Conservation (phyloP, 2,797 vertebrate species). For the Alosa sapidissima region DNA sequence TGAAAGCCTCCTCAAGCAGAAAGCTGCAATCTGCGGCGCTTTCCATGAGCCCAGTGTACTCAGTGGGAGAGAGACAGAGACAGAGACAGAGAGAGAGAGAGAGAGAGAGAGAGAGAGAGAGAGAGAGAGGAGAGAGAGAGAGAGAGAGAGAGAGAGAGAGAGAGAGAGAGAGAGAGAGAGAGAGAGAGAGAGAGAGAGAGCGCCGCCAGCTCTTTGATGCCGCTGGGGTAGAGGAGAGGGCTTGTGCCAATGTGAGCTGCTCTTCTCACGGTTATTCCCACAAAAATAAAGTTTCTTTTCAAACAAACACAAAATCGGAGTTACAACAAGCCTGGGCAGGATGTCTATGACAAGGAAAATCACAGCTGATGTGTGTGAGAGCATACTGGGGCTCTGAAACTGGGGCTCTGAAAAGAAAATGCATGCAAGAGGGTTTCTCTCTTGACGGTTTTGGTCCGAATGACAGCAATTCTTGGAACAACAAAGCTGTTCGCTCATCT, state of each 20-base stretch:
- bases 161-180: too few species aligned
- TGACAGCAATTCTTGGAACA: too few species aligned
- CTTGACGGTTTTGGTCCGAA: not conserved
- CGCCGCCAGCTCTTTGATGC: not conserved
- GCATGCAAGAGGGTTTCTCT: too few species aligned
- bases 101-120: too few species aligned
- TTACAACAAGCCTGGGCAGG: not conserved
- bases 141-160: too few species aligned
- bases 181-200: not conserved
- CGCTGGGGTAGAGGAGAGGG: not conserved
- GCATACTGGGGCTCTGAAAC: too few species aligned
- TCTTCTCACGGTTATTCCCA: not conserved
- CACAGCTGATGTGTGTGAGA: too few species aligned
- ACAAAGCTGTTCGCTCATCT: too few species aligned
- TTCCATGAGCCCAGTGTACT: not conserved
- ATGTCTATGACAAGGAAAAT: not conserved
- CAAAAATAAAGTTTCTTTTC: not conserved
- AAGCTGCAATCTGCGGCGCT: not conserved
- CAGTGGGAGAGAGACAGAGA: not conserved
- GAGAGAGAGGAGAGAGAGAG: too few species aligned
- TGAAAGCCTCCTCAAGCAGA: conserved; percentile 7
- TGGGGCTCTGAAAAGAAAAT: too few species aligned
- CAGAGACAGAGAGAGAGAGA: not conserved
- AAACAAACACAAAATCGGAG: not conserved
- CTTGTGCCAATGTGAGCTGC: not conserved